phyloP scores from a whole-genome alignment of 2,888 invertebrate genomes.

The Tachina grossa region DNA sequence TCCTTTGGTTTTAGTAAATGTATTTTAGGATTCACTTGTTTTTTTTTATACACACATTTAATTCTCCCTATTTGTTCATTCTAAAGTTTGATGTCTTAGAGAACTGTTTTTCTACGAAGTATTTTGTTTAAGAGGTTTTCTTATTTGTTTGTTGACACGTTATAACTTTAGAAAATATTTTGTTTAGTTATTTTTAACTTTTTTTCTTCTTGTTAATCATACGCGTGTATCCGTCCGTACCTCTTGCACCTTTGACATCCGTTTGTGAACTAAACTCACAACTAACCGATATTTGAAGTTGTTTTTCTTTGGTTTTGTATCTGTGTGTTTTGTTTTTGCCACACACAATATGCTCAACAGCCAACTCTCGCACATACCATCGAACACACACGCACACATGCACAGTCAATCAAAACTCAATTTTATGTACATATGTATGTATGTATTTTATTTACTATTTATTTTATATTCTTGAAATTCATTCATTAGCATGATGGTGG shows the following conservation, averaged over 20 bases:
- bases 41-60: not conserved
- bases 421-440: conserved; percentile 1
- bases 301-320: conserved; percentile 71
- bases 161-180: conserved; percentile 14
- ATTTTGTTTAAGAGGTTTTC: conserved; percentile 14
- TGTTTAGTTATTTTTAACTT: conserved; percentile 46
- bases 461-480: conserved; percentile 39
- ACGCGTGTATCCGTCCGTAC: conserved; percentile 73
- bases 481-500: conserved; percentile 71
- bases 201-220: conserved; percentile 32
- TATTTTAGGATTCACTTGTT: conserved; percentile 8
- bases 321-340: conserved; percentile 52
- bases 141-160: conserved; percentile 30
- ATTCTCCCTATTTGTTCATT: conserved; percentile 35
- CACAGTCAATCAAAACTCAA: conserved; percentile 40
- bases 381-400: conserved; percentile 9
- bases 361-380: conserved; percentile 28
- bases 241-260: conserved; percentile 80
- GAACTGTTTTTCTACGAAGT: no score
- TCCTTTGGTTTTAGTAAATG: conserved; percentile 35
- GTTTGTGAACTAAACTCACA: conserved; percentile 79
- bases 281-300: conserved; percentile 76
- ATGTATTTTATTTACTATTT: conserved; percentile 13
- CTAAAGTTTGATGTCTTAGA: conserved; percentile 20
- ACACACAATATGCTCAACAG: conserved; percentile 47